A percentile compares a stretch with the other conserved stretches of the same genome.
These are phyloP conservation scores for Brachypodius melanocephalos DNA, from an alignment of 2,113 vertebrate genomes.

Conservation along the genomic window DNA sequence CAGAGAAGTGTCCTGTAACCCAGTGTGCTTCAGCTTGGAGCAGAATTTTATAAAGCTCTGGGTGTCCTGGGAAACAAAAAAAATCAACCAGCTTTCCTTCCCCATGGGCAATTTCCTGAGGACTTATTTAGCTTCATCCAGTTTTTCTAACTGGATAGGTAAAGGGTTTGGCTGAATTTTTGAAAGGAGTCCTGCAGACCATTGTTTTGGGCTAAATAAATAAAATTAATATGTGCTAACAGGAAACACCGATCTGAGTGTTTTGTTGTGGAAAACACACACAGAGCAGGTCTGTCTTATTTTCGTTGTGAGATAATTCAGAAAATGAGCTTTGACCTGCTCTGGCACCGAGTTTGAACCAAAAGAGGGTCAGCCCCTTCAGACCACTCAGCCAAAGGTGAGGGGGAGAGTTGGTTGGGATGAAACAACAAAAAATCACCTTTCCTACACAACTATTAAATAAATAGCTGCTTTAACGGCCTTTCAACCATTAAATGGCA, in stretches of 20 bases:
- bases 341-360: neutral
- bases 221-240: neutral
- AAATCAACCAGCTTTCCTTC: neutral
- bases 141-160: neutral
- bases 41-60: neutral
- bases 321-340: neutral
- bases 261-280: neutral
- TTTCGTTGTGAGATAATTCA: neutral
- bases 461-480: slow-evolving; percentile 19
- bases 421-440: neutral
- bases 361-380: neutral
- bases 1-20: neutral
- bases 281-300: neutral
- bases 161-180: neutral
- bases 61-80: neutral
- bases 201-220: neutral
- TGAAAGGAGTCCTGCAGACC: neutral
- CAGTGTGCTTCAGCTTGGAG: neutral
- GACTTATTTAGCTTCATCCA: neutral
- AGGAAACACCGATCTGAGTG: neutral
- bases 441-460: neutral
- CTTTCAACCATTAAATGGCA: slow-evolving; percentile 3
- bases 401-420: neutral
- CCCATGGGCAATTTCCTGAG: neutral
- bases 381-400: neutral